Evolutionary conservation across 2,797 vertebrate genomes (phyloP).

Genomic region (Odontamblyopus lacepedii): DNA sequence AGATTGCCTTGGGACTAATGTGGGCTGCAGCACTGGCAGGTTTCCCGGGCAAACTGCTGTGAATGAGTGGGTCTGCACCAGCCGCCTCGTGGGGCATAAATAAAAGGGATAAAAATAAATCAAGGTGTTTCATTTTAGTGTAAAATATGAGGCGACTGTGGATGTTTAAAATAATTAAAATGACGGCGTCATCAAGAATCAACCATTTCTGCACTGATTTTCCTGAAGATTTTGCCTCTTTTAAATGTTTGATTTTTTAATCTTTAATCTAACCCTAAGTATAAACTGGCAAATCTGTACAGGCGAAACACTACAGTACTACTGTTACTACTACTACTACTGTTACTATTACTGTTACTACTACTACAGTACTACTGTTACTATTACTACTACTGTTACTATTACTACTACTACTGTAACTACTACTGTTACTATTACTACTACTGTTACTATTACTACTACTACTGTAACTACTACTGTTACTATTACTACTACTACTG

Average conservation of each 20-base stretch:
- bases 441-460: too few species aligned
- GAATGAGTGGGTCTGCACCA: slow-evolving; percentile 4
- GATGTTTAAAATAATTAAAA: not conserved
- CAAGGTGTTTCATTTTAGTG: not conserved
- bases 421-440: too few species aligned
- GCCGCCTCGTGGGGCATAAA: slow-evolving; percentile 29
- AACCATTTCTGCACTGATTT: not conserved
- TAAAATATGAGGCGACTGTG: not conserved
- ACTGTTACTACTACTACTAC: too few species aligned
- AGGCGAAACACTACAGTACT: too few species aligned
- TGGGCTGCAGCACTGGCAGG: slow-evolving; percentile 28
- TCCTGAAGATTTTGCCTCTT: not conserved
- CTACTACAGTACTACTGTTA: too few species aligned
- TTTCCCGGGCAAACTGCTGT: slow-evolving; percentile 30
- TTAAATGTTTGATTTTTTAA: not conserved
- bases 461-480: too few species aligned
- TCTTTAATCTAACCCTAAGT: not conserved
- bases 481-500: too few species aligned
- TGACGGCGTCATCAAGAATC: not conserved
- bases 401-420: too few species aligned
- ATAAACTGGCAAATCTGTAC: not conserved
- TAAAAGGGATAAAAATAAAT: slow-evolving; percentile 22
- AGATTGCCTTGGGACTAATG: slow-evolving; percentile 31
- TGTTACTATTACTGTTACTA: too few species aligned
- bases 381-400: too few species aligned